phyloP scores from a whole-genome alignment of 2,888 invertebrate species.

The Cephus pygmeus region DNA sequence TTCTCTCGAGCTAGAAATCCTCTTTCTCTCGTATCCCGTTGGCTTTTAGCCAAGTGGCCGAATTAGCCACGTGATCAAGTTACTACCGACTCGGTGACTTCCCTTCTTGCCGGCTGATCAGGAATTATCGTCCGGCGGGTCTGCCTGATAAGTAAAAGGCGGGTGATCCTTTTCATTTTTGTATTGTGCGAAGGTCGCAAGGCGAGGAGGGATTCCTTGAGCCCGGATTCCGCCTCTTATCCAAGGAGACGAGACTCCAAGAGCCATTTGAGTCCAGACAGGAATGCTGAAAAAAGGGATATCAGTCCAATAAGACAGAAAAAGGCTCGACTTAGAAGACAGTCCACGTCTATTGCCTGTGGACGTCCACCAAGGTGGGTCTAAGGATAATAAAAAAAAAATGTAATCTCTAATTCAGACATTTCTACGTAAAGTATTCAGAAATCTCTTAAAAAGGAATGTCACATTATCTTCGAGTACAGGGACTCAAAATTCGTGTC shows the following conservation, averaged over 20 bases:
- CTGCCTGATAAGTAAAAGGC: neutral
- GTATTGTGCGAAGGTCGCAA: constrained; percentile 71
- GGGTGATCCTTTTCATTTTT: constrained; percentile 1
- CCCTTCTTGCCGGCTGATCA: neutral
- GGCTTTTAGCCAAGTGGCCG: neutral
- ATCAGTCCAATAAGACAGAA: constrained; percentile 81
- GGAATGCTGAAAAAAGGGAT: constrained; percentile 80
- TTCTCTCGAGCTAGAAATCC: neutral
- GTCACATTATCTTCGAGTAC: neutral
- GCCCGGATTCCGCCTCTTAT: constrained; percentile 86
- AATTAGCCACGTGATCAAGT: neutral
- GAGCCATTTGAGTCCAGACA: constrained; percentile 83
- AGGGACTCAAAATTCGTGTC: too few relatives aligned
- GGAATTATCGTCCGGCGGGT: neutral
- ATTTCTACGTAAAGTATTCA: neutral
- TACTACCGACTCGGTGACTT: neutral
- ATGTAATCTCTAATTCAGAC: neutral
- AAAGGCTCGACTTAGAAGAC: constrained; percentile 77
- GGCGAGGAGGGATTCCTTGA: constrained; percentile 86
- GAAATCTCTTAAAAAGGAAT: neutral
- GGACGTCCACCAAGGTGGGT: constrained; percentile 66
- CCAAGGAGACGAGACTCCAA: constrained; percentile 79
- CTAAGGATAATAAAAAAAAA: neutral
- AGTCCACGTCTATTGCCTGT: constrained; percentile 82
- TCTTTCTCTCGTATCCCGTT: neutral